Evolutionary conservation across 2,888 invertebrate genomes (phyloP).

Genomic region (Calliphora vomitoria): DNA sequence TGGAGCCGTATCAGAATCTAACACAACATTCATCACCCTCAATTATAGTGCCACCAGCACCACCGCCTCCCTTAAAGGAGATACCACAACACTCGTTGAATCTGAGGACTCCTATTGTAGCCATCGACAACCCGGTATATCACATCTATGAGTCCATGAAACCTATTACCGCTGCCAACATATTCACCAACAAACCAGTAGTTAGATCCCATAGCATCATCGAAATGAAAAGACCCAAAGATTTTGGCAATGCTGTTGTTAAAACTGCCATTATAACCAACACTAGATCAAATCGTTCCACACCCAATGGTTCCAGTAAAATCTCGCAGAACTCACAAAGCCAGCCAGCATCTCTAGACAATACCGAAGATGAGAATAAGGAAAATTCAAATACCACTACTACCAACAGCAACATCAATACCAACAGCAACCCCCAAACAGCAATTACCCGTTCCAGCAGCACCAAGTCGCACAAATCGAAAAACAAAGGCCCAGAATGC

Average conservation of each 20-base stretch:
- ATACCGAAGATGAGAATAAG: slow-evolving; percentile 81
- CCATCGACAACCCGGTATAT: slow-evolving; percentile 91
- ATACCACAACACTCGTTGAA: slow-evolving; percentile 74
- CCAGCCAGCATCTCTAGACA: slow-evolving; percentile 59
- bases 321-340: slow-evolving; percentile 55
- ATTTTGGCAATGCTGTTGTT: slow-evolving; percentile 62
- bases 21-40: slow-evolving; percentile 62
- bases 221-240: slow-evolving; percentile 79
- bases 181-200: slow-evolving; percentile 80
- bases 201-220: slow-evolving; percentile 81
- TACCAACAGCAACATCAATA: not conserved
- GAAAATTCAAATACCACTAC: slow-evolving; percentile 79
- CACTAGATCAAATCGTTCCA: slow-evolving; percentile 57
- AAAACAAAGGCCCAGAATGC: slow-evolving; percentile 75
- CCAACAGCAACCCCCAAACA: slow-evolving; percentile 68
- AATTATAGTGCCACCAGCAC: slow-evolving; percentile 61
- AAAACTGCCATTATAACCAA: slow-evolving; percentile 50
- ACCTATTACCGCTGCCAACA: slow-evolving; percentile 80
- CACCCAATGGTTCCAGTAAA: slow-evolving; percentile 61
- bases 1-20: slow-evolving; percentile 55
- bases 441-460: slow-evolving; percentile 65
- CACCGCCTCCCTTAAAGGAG: slow-evolving; percentile 78
- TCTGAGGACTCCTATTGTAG: slow-evolving; percentile 78
- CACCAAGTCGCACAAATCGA: slow-evolving; percentile 65
- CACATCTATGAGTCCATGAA: slow-evolving; percentile 91